Conservation (phyloP, 2,113 vertebrate species). For the Piaya cayana region DNA sequence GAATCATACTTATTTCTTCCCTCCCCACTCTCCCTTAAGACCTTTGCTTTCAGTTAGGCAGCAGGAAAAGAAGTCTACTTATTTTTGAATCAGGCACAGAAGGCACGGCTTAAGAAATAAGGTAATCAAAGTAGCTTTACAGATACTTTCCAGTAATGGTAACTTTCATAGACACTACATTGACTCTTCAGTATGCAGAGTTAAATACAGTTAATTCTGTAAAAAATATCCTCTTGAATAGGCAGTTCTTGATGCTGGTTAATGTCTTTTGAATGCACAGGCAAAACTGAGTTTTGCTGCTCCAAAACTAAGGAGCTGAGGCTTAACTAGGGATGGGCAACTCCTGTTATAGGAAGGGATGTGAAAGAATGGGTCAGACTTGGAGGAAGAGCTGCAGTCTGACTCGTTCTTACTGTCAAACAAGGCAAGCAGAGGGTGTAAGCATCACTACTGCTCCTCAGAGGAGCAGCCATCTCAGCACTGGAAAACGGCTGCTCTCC, state of each 20-base stretch:
- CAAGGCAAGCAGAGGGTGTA: background rate
- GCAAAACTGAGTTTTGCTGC: background rate
- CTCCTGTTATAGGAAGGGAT: background rate
- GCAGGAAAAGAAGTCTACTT: background rate
- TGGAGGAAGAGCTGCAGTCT: too few species aligned
- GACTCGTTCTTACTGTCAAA: background rate
- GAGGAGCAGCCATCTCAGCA: background rate
- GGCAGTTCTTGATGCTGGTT: background rate
- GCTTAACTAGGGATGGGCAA: background rate
- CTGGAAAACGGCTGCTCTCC: background rate
- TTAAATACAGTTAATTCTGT: background rate
- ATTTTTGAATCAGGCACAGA: background rate
- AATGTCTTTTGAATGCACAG: background rate
- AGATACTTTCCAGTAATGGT: background rate
- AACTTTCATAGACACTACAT: background rate
- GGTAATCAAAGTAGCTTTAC: background rate
- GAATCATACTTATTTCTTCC: background rate
- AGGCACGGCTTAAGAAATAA: background rate
- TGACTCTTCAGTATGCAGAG: background rate
- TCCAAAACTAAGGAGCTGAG: background rate
- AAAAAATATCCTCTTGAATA: background rate
- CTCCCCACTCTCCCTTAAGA: accelerated
- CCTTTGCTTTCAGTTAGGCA: background rate
- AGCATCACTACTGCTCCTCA: background rate
- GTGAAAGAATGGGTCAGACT: background rate